These are phyloP conservation scores for Takifugu rubripes DNA, from an alignment of 2,797 vertebrate species.

Conservation along the genomic window DNA sequence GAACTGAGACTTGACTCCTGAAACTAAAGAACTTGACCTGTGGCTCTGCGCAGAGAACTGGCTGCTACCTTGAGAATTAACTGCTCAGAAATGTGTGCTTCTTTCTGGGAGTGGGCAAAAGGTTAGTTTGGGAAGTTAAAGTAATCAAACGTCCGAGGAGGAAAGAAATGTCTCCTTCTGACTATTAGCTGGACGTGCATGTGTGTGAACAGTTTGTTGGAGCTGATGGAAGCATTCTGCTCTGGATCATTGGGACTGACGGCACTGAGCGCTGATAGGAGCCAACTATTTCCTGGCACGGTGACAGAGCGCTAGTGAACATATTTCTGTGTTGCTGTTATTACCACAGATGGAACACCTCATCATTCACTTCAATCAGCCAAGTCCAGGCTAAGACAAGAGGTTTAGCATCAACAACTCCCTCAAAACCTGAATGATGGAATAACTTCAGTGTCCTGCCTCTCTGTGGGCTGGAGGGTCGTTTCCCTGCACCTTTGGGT, in stretches of 20 bases:
- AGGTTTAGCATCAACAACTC: no score
- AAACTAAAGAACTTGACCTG: conserved; percentile 63
- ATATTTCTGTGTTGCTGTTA: conserved; percentile 6
- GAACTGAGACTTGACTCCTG: conserved; percentile 66
- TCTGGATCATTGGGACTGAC: conserved; percentile 30
- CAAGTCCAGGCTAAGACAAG: no score
- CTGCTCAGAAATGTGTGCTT: conserved; percentile 26
- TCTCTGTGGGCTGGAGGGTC: no score
- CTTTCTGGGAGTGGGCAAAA: conserved; percentile 2
- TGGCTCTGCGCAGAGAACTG: conserved; percentile 20
- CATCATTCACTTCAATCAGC: neutral
- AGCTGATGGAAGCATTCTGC: conserved; percentile 17
- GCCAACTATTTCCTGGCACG: conserved; percentile 26
- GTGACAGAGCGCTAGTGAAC: neutral
- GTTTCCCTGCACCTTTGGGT: no score
- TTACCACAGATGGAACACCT: conserved; percentile 9
- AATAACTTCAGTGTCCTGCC: no score
- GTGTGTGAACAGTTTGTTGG: neutral
- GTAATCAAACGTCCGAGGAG: conserved; percentile 10
- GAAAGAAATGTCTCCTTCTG: conserved; percentile 8
- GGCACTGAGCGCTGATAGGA: conserved; percentile 20
- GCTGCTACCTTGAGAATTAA: conserved; percentile 25
- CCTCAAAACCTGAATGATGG: no score
- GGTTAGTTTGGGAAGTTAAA: conserved; percentile 32
- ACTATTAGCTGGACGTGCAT: conserved; percentile 14